phyloP scores from a whole-genome alignment of 1,140 invertebrate species.

The Rhynchophorus ferrugineus region DNA sequence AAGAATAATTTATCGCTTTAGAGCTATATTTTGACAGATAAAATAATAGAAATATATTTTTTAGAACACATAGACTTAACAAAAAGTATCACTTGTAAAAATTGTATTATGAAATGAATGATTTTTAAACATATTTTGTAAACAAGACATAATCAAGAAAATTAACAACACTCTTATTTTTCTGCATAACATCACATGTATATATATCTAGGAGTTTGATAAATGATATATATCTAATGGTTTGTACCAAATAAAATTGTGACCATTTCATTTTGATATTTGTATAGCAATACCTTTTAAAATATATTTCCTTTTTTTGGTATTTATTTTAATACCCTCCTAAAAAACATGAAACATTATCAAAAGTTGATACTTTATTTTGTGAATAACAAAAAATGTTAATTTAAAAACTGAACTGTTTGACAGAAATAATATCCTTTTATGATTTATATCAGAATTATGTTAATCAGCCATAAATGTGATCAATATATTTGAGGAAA shows the following conservation, averaged over 20 bases:
- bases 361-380: too few relatives aligned
- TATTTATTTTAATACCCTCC: too few relatives aligned
- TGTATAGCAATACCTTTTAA: not conserved
- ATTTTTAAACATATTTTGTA: not conserved
- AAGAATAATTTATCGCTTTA: too few relatives aligned
- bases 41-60: not conserved
- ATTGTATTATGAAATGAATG: not conserved
- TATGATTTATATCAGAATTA: not conserved
- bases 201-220: constrained; percentile 1
- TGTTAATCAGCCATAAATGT: not conserved
- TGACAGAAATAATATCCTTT: too few relatives aligned
- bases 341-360: too few relatives aligned
- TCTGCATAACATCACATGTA: constrained; percentile 1
- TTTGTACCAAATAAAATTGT: not conserved
- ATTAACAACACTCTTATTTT: not conserved
- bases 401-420: too few relatives aligned
- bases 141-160: not conserved
- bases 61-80: not conserved
- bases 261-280: not conserved
- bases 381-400: too few relatives aligned
- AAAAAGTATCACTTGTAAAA: constrained; percentile 1
- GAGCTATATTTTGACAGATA: not conserved
- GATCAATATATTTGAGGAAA: too few relatives aligned
- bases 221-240: not conserved
- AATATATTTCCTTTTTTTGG: not conserved